Base-by-base conservation (phyloP, 2,113 vertebrate species). In the Festucalex cinctus region DNA sequence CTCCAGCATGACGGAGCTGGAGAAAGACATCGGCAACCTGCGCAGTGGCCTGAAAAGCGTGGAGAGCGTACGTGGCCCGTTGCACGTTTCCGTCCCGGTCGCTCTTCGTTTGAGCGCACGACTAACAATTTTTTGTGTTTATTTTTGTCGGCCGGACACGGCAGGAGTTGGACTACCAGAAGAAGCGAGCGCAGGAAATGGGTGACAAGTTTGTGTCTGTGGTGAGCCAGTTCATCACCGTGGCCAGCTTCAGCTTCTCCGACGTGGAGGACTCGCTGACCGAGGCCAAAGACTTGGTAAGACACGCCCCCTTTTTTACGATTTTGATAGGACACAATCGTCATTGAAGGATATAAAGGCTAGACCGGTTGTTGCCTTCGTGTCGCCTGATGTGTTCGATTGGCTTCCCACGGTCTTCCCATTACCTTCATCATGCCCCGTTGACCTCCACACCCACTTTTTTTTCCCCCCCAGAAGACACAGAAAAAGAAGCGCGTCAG, bases 201-300 rank as follows among this genome's bases (percentile, higher is more conserved):
- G 97, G 95, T 0, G 98, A 99, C 84, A 99, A 99, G 87, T 99
- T 98, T 85, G 95, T 97, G 76, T 94, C 95, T 0, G 96, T 98
- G 0, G 96, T 99, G 88, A 99, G 98, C 90, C 97, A 99, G 91
- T 99, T 99, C 87, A 94, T 98, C 91, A 97, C 98, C 0, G 79
- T 99, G 72, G 98, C 96, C 83, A 97, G 97, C 89, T 99, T 99
- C 90, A 96, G 98, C 89, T 99, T 99, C 90, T 98, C 96, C 0
- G 97, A 99, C 0, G 95, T 98, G 0, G 98, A 99, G 81, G 98
- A 99, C 83, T 97, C 96, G 51, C 93, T 99, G 69, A 78, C 61
- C 0, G 97, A 99, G 88, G 94, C 97, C 20, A 98, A 95, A 86
- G 97, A 98, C 41, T 92, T 98, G 94, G 98, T 99, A 89, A 93